These are phyloP conservation scores for Tinea pellionella DNA, from an alignment of 2,888 invertebrate genomes.

Conservation along the genomic window DNA sequence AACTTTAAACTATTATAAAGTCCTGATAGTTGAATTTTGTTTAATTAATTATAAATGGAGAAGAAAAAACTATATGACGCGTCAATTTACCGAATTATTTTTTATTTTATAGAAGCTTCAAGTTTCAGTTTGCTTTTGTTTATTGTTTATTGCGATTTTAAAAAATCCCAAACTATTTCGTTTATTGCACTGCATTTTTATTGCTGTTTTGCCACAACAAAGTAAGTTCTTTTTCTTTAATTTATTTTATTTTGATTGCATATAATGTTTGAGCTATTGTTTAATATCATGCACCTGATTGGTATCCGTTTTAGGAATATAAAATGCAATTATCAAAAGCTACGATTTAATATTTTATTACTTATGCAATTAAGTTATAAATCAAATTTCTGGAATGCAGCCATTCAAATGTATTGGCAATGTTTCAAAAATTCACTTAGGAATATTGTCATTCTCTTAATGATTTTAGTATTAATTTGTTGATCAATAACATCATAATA, in stretches of 20 bases:
- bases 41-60: not conserved
- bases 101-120: not conserved
- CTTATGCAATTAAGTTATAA: constrained; percentile 1
- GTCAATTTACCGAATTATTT: not conserved
- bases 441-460: not conserved
- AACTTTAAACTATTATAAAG: too few relatives aligned
- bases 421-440: not conserved
- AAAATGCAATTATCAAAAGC: too few relatives aligned
- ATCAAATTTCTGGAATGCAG: constrained; percentile 6
- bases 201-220: constrained; percentile 15
- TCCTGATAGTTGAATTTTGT: too few relatives aligned
- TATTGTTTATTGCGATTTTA: constrained; percentile 1
- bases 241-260: constrained; percentile 12
- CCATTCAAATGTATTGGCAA: not conserved
- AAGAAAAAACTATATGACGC: not conserved
- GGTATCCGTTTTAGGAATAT: too few relatives aligned
- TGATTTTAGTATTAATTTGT: not conserved
- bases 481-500: not conserved
- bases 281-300: too few relatives aligned
- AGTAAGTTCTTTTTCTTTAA: constrained; percentile 20
- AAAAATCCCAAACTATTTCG: not conserved
- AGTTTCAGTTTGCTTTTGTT: not conserved
- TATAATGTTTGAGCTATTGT: too few relatives aligned
- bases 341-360: too few relatives aligned
- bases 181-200: constrained; percentile 3